Conservation (phyloP, 2,797 vertebrate species). For the Halcyon leucocephala region DNA sequence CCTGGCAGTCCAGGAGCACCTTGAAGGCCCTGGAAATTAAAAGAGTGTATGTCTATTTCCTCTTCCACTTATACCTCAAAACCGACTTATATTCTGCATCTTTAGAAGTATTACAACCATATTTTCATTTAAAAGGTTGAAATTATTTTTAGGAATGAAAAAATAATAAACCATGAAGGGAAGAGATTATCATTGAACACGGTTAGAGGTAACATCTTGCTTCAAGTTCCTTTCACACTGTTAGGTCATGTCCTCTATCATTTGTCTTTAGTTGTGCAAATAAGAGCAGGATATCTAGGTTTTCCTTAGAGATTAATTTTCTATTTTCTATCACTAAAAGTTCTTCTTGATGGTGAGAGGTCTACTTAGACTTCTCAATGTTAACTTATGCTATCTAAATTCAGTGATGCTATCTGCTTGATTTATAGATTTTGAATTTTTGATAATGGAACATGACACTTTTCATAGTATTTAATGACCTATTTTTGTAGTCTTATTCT, state of each 20-base stretch:
- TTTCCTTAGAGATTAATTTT: background rate
- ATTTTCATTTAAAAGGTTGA: background rate
- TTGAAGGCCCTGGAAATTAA: constrained; percentile 83
- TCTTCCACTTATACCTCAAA: background rate
- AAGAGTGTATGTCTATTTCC: background rate
- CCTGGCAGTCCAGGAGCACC: constrained; percentile 90
- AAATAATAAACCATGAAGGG: background rate
- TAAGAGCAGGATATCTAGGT: background rate
- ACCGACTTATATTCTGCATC: background rate
- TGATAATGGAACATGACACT: background rate
- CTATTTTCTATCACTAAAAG: background rate
- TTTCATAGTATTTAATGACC: background rate
- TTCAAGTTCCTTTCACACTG: background rate
- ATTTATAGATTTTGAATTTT: background rate
- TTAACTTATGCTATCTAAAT: background rate
- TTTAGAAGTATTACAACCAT: background rate
- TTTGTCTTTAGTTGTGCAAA: background rate
- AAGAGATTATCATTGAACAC: background rate
- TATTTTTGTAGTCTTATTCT: background rate
- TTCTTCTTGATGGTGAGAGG: background rate
- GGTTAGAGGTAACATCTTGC: background rate
- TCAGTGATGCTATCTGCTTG: background rate
- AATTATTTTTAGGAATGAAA: background rate
- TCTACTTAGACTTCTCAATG: background rate
- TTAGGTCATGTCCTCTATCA: background rate